Percentiles rank a stretch among this genome's conserved stretches.
phyloP scores from a whole-genome alignment of 2,113 vertebrate species.

The Castor canadensis region DNA sequence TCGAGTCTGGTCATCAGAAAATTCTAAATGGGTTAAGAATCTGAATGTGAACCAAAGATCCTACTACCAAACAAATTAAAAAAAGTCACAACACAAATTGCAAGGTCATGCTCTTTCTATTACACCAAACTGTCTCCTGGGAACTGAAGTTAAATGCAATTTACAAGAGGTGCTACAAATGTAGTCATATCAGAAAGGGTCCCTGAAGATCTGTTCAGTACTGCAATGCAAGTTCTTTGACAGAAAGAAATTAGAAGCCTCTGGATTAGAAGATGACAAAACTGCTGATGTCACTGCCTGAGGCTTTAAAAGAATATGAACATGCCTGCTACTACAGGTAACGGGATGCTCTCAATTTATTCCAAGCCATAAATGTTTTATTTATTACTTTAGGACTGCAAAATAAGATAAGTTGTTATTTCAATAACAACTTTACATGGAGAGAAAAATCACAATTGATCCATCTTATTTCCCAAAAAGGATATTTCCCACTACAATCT shows the following conservation, averaged over 20 bases:
- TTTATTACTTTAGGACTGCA: constrained; percentile 50
- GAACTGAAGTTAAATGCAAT: neutral
- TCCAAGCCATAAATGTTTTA: constrained; percentile 40
- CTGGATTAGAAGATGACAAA: constrained; percentile 46
- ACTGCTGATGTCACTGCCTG: constrained; percentile 56
- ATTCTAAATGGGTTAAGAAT: neutral
- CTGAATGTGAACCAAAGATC: neutral
- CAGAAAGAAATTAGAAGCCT: constrained; percentile 53
- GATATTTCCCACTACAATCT: constrained; percentile 53
- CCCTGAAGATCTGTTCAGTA: constrained; percentile 12
- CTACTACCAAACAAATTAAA: neutral
- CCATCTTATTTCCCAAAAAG: constrained; percentile 59
- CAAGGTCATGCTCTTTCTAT: neutral
- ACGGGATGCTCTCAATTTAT: constrained; percentile 56
- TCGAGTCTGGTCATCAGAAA: neutral
- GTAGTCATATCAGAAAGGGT: constrained; percentile 15
- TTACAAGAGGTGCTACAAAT: constrained; percentile 39
- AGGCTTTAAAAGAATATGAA: constrained; percentile 47
- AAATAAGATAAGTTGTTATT: constrained; percentile 68
- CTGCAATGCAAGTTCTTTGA: constrained; percentile 41
- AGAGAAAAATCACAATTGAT: constrained; percentile 64
- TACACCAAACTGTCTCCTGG: neutral
- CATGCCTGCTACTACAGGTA: constrained; percentile 24
- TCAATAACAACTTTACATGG: neutral
- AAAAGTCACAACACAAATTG: neutral